These are phyloP conservation scores for Cylloceria caligata DNA, from an alignment of 2,888 invertebrate genomes.

Conservation along the genomic window DNA sequence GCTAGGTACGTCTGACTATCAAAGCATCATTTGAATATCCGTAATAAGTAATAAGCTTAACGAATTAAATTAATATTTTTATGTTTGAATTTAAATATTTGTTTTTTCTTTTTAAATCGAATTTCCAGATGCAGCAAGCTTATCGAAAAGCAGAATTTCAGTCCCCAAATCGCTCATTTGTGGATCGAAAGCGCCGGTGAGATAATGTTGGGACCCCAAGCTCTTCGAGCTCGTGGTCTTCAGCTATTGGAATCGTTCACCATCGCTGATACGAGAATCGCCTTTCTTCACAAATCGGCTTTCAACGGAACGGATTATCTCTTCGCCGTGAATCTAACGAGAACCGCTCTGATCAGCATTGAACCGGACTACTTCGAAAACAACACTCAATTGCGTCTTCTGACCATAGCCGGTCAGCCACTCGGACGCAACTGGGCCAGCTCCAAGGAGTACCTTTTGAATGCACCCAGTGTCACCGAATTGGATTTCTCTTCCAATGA, in stretches of 20 bases:
- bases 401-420: conserved; percentile 89
- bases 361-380: conserved; percentile 90
- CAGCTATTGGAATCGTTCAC: conserved; percentile 89
- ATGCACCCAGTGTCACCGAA: conserved; percentile 89
- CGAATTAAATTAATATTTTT: too few species aligned
- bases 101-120: conserved; percentile 9
- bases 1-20: conserved; percentile 76
- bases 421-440: conserved; percentile 84
- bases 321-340: conserved; percentile 89
- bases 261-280: conserved; percentile 89
- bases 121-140: conserved; percentile 88
- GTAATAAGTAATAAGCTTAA: neutral
- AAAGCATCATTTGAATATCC: neutral
- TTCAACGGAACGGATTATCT: conserved; percentile 89
- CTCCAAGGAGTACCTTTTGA: conserved; percentile 85
- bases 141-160: conserved; percentile 89
- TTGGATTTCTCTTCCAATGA: conserved; percentile 90
- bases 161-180: conserved; percentile 88
- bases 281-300: conserved; percentile 88
- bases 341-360: conserved; percentile 88
- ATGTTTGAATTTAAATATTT: neutral
- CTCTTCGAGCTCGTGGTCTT: conserved; percentile 86
- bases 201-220: conserved; percentile 79
- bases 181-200: conserved; percentile 88
- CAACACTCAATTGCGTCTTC: conserved; percentile 88